These are phyloP conservation scores for Psittacula cyanocephala DNA, from an alignment of 2,113 vertebrate species.

Conservation along the genomic window DNA sequence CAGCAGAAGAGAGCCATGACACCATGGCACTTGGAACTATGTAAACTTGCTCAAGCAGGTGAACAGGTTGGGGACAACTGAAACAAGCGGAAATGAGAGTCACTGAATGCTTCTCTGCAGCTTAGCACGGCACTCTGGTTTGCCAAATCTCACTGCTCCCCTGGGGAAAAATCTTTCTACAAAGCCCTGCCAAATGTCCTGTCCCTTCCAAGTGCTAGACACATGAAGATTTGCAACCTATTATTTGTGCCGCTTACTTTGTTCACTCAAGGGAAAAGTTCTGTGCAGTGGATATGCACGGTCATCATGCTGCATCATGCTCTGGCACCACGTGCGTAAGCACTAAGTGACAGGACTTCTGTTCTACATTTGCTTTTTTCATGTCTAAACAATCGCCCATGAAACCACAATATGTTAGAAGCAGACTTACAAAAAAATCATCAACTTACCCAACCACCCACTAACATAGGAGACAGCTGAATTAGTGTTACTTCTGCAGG, in stretches of 20 bases:
- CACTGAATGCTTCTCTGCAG: background rate
- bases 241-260: conserved; percentile 18
- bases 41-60: rapidly evolving
- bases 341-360: background rate
- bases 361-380: background rate
- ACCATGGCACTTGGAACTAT: background rate
- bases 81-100: rapidly evolving
- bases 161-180: background rate
- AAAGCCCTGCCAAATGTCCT: background rate
- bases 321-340: background rate
- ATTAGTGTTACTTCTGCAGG: background rate
- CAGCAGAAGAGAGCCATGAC: background rate
- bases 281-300: background rate
- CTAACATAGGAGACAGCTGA: background rate
- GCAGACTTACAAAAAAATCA: background rate
- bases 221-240: background rate
- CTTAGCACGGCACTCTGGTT: background rate
- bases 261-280: conserved; percentile 10
- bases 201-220: background rate
- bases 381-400: background rate
- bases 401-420: background rate
- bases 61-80: background rate
- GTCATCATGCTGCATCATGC: background rate
- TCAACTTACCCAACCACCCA: background rate
- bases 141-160: background rate